Base-by-base conservation (phyloP, 2,113 vertebrate species). In the Copsychus sechellarum region DNA sequence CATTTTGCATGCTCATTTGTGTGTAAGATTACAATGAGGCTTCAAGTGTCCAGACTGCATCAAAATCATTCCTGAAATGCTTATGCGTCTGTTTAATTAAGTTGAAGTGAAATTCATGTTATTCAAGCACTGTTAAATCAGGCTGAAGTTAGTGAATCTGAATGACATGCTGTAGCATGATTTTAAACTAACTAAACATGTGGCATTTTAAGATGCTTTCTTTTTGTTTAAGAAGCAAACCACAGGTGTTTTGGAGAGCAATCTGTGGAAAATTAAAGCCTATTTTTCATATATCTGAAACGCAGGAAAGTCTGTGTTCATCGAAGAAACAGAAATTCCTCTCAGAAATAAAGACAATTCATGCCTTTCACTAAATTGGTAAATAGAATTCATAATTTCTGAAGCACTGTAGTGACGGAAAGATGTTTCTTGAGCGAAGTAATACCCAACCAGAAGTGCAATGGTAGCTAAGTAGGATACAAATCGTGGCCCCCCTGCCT, bases 21-120 rank as follows among this genome's bases (percentile, higher is more conserved):
- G 85, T 96, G 64, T 64, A 86, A 95, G 92, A 96, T 74, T 92
- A 95, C 90, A 92, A 92, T 54, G 90, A 94, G 48, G 80, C 26
- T 95, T 93, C 93, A 96, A 96, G 90, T 79, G 57, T 92, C 94
- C 94, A 91, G 53, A 57, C 80, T 53, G 88, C 65, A 92, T 71
- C 92, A 94, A 86, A 96, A 96, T 93, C 18, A 94, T 96, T 94
- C 88, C 92, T 92, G 92, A 96, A 96, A 95, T 84, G 72, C 82
- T 96, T 92, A 78, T 86, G 79, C 71, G 48, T 86, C 69, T 84
- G 57, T 92, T 96, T 93, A 96, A 97, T 96, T 91, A 96, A 91
- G 87, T 95, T 96, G 88, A 96, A 96, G 92, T 86, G 96, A 97
- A 95, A 96, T 89, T 96, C 84, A 81, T 81, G 70, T 90, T 94